A percentile compares a stretch with the other conserved stretches of the same genome.
Evolutionary conservation across 1,140 invertebrate genomes (phyloP).

Genomic region (Drosophila arawakana): DNA sequence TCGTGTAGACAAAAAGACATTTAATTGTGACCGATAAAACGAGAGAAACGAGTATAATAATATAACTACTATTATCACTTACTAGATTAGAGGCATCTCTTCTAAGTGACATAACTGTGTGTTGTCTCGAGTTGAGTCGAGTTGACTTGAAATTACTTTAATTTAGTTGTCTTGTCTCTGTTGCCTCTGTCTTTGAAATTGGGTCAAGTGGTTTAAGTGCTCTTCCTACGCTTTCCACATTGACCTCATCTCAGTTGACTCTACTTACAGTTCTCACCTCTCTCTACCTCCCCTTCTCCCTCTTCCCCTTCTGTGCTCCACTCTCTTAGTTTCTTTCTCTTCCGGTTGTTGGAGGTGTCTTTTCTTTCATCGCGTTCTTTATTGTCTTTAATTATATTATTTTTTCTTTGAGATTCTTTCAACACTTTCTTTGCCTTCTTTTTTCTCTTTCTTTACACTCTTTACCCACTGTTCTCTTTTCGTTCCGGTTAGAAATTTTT

Average conservation of each 20-base stretch:
- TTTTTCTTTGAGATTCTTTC: not conserved
- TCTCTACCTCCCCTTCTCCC: not conserved
- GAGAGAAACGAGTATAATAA: not conserved
- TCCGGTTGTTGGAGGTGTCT: slow-evolving; percentile 3
- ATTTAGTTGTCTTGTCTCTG: too few species aligned
- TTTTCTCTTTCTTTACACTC: not conserved
- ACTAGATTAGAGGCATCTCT: slow-evolving; percentile 23
- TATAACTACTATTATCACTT: not conserved
- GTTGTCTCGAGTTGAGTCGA: not conserved
- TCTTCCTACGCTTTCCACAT: slow-evolving; percentile 16
- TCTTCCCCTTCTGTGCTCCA: not conserved
- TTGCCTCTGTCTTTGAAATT: slow-evolving; percentile 2
- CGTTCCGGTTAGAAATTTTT: too few species aligned
- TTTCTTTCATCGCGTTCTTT: not conserved
- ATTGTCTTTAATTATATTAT: not conserved
- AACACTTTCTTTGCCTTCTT: not conserved
- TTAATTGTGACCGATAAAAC: slow-evolving; percentile 20
- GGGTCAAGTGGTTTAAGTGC: slow-evolving; percentile 16
- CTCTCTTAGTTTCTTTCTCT: not conserved
- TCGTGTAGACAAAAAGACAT: slow-evolving; percentile 16
- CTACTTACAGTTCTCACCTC: not conserved
- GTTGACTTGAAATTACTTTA: too few species aligned
- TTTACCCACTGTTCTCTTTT: too few species aligned
- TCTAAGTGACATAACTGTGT: slow-evolving; percentile 10
- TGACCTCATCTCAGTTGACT: slow-evolving; percentile 5